These are phyloP conservation scores for Pachyramphus minor DNA, from an alignment of 2,113 vertebrate genomes.

Conservation along the genomic window DNA sequence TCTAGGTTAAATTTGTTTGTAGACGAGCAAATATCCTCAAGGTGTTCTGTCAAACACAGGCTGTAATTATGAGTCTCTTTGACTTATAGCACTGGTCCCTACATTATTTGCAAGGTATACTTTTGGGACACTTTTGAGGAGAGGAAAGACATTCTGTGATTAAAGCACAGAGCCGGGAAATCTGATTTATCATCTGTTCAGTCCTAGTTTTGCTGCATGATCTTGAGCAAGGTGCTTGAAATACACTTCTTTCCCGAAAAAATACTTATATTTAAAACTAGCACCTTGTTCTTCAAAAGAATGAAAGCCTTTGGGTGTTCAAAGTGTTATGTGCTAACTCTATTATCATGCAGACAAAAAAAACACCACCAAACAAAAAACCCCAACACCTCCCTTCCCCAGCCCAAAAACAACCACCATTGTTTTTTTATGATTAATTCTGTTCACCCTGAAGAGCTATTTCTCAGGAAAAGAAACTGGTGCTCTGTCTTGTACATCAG, in stretches of 20 bases:
- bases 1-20: not conserved
- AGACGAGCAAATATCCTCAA: not conserved
- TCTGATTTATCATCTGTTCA: not conserved
- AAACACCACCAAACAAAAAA: rapidly evolving
- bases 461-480: not conserved
- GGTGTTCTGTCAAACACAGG: not conserved
- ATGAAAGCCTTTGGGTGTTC: not conserved
- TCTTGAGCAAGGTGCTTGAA: not conserved
- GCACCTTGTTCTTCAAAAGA: not conserved
- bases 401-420: not conserved
- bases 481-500: not conserved
- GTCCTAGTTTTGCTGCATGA: not conserved
- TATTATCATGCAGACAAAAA: not conserved
- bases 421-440: not conserved
- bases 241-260: not conserved
- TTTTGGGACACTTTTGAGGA: not conserved
- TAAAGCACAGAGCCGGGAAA: not conserved
- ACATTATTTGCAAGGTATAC: not conserved
- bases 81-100: not conserved
- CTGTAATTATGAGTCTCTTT: not conserved
- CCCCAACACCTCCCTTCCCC: not conserved
- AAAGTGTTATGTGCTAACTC: not conserved
- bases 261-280: not conserved
- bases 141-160: not conserved
- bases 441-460: not conserved